Evolutionary conservation across 2,113 vertebrate species (phyloP).

Genomic region (Dasyurus viverrinus): DNA sequence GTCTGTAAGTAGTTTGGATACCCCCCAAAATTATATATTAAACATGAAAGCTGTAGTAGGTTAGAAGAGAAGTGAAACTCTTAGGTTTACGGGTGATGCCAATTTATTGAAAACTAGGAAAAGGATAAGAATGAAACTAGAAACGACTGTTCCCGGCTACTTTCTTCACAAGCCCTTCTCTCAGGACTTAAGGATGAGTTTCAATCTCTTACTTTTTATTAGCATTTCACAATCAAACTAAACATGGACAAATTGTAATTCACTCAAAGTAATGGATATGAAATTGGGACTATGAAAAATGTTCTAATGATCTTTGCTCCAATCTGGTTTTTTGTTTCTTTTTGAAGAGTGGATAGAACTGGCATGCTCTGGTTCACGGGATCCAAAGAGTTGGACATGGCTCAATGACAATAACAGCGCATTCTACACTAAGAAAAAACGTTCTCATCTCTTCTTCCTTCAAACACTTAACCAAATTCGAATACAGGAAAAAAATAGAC

Average conservation of each 20-base stretch:
- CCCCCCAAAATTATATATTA: slow-evolving; percentile 11
- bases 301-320: not conserved
- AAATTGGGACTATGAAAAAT: not conserved
- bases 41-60: not conserved
- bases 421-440: not conserved
- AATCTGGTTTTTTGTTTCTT: not conserved
- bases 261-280: not conserved
- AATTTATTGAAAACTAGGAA: not conserved
- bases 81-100: not conserved
- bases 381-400: no score
- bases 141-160: slow-evolving; percentile 15
- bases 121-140: not conserved
- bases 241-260: not conserved
- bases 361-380: no score
- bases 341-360: not conserved
- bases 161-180: slow-evolving; percentile 2
- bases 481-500: no score
- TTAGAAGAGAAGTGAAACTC: slow-evolving; percentile 7
- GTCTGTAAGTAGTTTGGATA: not conserved
- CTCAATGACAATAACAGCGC: not conserved
- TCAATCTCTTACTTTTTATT: slow-evolving; percentile 15
- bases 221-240: slow-evolving; percentile 41
- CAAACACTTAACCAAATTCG: not conserved
- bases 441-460: not conserved
- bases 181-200: not conserved